phyloP scores from a whole-genome alignment of 2,113 vertebrate species.

The Colossoma macropomum region DNA sequence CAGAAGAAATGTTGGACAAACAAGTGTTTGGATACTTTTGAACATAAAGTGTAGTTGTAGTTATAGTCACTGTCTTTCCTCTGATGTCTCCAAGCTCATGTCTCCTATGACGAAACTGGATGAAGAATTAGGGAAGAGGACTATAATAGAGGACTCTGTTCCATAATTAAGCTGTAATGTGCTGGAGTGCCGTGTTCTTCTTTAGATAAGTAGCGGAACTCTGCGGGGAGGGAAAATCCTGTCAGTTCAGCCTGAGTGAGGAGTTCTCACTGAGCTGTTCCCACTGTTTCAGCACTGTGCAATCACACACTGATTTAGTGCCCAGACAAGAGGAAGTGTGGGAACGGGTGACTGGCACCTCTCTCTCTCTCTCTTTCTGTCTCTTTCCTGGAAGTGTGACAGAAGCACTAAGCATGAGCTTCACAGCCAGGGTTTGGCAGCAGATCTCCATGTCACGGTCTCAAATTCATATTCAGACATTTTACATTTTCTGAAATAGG shows the following conservation, averaged over 20 bases:
- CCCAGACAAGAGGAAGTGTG: conserved; percentile 31
- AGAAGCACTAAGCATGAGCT: neutral
- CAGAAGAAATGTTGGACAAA: neutral
- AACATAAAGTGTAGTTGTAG: too few relatives aligned
- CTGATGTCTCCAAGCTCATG: conserved; percentile 13
- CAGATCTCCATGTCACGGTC: neutral
- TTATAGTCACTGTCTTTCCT: neutral
- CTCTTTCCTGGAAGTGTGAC: neutral
- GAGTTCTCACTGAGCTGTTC: conserved; percentile 51
- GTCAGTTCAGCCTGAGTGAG: conserved; percentile 52
- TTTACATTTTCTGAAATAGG: neutral
- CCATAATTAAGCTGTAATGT: conserved; percentile 46
- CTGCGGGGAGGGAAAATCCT: conserved; percentile 44
- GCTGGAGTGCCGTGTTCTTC: conserved; percentile 48
- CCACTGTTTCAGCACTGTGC: conserved; percentile 28
- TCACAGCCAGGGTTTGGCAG: neutral
- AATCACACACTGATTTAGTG: conserved; percentile 45
- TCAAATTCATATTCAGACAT: neutral
- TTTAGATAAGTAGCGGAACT: conserved; percentile 52
- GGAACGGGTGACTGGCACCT: conserved; percentile 9
- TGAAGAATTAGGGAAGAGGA: conserved; percentile 30
- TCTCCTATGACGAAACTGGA: conserved; percentile 34
- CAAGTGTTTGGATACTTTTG: neutral
- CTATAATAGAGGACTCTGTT: conserved; percentile 41
- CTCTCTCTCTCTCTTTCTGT: neutral